These are phyloP conservation scores for Aurelia coerulea DNA, from an alignment of 30 jellyfish, hydroid and myxozoan species.

Conservation along the genomic window DNA sequence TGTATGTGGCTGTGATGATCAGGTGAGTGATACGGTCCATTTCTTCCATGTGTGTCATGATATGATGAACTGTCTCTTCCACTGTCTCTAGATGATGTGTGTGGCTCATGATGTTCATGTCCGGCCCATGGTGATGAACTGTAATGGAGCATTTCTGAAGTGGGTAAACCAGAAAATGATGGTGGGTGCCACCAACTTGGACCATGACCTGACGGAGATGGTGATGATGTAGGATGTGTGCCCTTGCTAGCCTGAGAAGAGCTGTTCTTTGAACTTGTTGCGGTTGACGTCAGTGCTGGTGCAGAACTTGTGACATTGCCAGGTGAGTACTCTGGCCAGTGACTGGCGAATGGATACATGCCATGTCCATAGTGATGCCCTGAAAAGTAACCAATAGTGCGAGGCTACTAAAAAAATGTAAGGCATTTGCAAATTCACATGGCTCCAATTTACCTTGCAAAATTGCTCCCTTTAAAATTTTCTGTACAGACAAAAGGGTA, in stretches of 20 bases:
- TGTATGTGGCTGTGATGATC: slow-evolving; percentile 45
- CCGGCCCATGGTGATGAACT: slow-evolving; percentile 64
- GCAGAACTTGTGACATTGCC: slow-evolving; percentile 61
- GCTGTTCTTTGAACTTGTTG: slow-evolving; percentile 10
- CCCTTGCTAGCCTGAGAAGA: slow-evolving; percentile 17
- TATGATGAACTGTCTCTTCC: slow-evolving; percentile 13
- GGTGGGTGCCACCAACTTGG: slow-evolving; percentile 77
- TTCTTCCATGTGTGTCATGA: slow-evolving; percentile 61
- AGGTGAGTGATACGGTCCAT: slow-evolving; percentile 52
- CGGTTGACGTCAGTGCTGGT: slow-evolving; percentile 29
- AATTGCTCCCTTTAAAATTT: too few species aligned
- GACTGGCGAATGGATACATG: slow-evolving; percentile 61
- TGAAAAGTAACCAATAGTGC: background rate
- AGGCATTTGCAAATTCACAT: too few species aligned
- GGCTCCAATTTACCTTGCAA: too few species aligned
- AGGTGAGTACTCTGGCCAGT: slow-evolving; percentile 63
- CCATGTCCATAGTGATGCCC: slow-evolving; percentile 68
- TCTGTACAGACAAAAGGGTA: too few species aligned
- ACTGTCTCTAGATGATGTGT: slow-evolving; percentile 44
- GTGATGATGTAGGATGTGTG: slow-evolving; percentile 26
- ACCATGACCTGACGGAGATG: slow-evolving; percentile 37
- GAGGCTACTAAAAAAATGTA: background rate
- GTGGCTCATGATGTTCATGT: slow-evolving; percentile 73
- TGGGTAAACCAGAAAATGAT: slow-evolving; percentile 19
- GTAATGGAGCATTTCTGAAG: slow-evolving; percentile 54